A percentile compares a stretch with the other conserved stretches of the same genome.
Conservation (phyloP, 2,797 vertebrate species). For the Spinus pinus region DNA sequence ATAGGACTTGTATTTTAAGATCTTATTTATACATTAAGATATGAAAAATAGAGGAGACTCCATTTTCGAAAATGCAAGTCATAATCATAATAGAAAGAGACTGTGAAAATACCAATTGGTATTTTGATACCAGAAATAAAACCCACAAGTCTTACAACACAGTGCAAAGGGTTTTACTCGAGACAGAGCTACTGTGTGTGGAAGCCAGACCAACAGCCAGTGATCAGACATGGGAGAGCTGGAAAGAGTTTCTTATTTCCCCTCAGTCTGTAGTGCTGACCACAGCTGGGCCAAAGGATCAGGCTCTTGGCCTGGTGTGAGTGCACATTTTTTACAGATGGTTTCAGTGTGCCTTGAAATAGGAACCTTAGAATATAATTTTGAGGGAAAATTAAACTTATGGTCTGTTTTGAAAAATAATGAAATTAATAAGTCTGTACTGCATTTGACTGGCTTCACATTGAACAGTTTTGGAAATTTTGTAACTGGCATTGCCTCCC, state of each 20-base stretch:
- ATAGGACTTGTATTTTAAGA: not conserved
- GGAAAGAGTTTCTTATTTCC: not conserved
- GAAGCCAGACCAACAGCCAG: not conserved
- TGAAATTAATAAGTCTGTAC: not conserved
- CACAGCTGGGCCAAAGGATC: not conserved
- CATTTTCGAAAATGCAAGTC: not conserved
- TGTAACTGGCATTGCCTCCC: rapidly evolving
- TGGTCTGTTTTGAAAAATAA: not conserved
- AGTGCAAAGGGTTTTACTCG: rapidly evolving
- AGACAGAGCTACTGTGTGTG: not conserved
- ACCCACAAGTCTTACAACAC: not conserved
- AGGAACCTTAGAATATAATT: not conserved
- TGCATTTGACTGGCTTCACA: not conserved
- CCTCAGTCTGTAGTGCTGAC: not conserved
- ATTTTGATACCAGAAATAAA: not conserved
- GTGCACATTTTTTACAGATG: not conserved
- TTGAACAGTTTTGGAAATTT: not conserved
- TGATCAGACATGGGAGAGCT: not conserved
- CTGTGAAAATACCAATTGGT: not conserved
- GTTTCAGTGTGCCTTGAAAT: not conserved
- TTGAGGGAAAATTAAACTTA: not conserved
- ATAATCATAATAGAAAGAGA: not conserved
- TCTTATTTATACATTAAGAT: not conserved
- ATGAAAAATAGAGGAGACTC: not conserved
- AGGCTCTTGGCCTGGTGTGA: not conserved